These are phyloP conservation scores for Montifringilla adamsi DNA, from an alignment of 2,113 vertebrate species.

Conservation along the genomic window DNA sequence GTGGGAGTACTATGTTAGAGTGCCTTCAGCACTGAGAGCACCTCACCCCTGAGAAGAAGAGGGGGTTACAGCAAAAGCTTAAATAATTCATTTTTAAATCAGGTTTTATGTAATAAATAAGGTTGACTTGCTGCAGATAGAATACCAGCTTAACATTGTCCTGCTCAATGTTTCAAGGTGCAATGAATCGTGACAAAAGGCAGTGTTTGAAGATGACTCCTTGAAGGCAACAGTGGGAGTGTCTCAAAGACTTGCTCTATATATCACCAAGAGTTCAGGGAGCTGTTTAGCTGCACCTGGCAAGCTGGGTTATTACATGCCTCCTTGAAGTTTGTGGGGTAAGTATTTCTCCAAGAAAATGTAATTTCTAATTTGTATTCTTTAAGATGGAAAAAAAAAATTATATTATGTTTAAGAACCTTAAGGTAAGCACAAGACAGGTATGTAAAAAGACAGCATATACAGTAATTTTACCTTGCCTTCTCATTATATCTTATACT, in stretches of 20 bases:
- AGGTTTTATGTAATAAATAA: not conserved
- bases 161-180: not conserved
- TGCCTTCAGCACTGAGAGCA: not conserved
- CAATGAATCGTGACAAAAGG: not conserved
- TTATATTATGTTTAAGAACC: not conserved
- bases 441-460: not conserved
- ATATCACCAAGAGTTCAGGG: conserved; percentile 24
- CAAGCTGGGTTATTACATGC: not conserved
- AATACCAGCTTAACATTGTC: not conserved
- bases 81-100: not conserved
- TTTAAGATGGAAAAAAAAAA: not conserved
- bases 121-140: not conserved
- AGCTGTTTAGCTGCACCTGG: not conserved
- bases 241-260: conserved; percentile 31
- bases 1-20: not conserved
- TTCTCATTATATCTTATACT: not conserved
- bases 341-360: conserved; percentile 46
- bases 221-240: conserved; percentile 42
- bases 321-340: conserved; percentile 30
- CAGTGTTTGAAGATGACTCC: not conserved
- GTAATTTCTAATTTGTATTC: not conserved
- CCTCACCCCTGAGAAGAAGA: not conserved
- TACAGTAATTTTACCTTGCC: not conserved
- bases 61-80: not conserved
- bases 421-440: not conserved